phyloP scores from a whole-genome alignment of 2,797 vertebrate genomes.

The Gadopsis marmoratus region DNA sequence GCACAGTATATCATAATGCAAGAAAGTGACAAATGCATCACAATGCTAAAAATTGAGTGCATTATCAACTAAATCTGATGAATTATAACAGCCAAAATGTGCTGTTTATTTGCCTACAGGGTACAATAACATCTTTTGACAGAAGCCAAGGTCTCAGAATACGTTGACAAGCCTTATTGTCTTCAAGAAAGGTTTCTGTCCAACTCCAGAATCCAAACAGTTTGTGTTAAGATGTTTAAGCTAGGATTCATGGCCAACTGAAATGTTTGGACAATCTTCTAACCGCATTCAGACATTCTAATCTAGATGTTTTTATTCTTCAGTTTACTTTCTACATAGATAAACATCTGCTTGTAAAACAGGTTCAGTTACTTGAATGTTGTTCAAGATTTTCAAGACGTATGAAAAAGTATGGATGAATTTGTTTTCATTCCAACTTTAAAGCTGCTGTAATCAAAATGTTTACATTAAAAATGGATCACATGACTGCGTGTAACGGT shows the following conservation, averaged over 20 bases:
- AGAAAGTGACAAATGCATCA: background rate
- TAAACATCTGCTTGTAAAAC: background rate
- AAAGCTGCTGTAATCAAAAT: background rate
- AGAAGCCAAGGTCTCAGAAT: background rate
- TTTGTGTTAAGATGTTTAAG: conserved; percentile 28
- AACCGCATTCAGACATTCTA: background rate
- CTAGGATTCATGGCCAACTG: background rate
- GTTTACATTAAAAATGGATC: background rate
- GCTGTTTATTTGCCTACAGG: too few species aligned
- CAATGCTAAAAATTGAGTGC: background rate
- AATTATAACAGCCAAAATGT: background rate
- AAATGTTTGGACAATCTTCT: conserved; percentile 5
- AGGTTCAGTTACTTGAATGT: background rate
- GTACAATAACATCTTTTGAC: background rate
- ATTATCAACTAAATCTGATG: background rate
- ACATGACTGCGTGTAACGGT: background rate
- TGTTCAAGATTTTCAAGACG: background rate
- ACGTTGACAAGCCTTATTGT: background rate
- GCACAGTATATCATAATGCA: background rate
- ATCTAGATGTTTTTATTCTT: background rate
- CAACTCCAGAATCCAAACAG: conserved; percentile 18
- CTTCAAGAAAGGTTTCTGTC: background rate
- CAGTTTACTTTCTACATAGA: background rate
- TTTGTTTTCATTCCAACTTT: background rate
- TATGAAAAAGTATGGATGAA: background rate